These are phyloP conservation scores for Lamellibrachia columna DNA, from an alignment of 2,888 invertebrate genomes.

Conservation along the genomic window DNA sequence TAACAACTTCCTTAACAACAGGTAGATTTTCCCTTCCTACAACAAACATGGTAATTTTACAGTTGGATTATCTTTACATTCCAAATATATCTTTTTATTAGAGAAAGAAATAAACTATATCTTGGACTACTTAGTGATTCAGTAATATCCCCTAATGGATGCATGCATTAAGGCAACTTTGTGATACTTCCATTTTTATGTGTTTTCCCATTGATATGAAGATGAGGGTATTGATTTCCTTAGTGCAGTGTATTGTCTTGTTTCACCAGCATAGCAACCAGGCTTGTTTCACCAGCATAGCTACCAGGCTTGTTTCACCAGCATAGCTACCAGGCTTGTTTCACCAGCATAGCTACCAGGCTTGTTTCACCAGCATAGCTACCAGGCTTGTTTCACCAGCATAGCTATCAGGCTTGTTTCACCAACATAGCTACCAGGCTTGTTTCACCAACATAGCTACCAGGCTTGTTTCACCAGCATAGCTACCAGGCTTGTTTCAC, in stretches of 20 bases:
- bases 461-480: too few species aligned
- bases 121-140: neutral
- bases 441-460: too few species aligned
- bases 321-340: neutral
- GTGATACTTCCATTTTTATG: slow-evolving; percentile 9
- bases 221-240: slow-evolving; percentile 9
- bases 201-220: neutral
- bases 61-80: neutral
- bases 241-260: neutral
- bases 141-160: slow-evolving; percentile 5
- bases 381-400: too few species aligned
- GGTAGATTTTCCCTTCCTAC: too few species aligned
- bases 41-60: too few species aligned
- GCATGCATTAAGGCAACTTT: slow-evolving; percentile 2
- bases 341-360: too few species aligned
- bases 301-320: neutral
- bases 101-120: neutral
- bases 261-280: neutral
- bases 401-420: neutral
- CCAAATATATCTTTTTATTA: neutral
- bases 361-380: too few species aligned
- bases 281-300: neutral
- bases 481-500: too few species aligned
- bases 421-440: too few species aligned
- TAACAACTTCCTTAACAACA: too few species aligned